Percentiles rank a stretch among this genome's conserved stretches.
phyloP scores from a whole-genome alignment of 2,113 vertebrate species.

The Macrotus californicus region DNA sequence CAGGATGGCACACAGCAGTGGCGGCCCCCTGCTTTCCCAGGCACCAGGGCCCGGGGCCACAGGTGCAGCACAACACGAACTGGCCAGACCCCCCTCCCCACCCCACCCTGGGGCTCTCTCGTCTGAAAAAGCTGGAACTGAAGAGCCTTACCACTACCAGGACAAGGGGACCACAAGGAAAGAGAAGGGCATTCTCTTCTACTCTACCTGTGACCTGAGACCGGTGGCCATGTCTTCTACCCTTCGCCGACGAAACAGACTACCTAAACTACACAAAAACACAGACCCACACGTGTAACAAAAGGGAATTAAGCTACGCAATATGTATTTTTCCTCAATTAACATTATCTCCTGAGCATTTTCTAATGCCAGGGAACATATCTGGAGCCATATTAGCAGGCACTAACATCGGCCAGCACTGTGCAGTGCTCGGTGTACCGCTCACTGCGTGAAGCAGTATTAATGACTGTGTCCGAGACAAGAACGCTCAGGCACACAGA shows the following conservation, averaged over 20 bases:
- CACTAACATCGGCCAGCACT: not conserved
- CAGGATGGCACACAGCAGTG: not conserved
- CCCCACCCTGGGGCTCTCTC: not conserved
- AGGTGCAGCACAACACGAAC: accelerated
- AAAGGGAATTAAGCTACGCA: not conserved
- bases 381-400: not conserved
- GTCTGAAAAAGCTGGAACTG: not conserved
- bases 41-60: not conserved
- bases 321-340: not conserved
- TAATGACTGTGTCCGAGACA: not conserved
- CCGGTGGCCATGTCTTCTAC: not conserved
- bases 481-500: not conserved
- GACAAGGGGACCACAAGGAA: not conserved
- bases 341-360: not conserved
- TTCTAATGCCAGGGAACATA: not conserved
- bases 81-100: not conserved
- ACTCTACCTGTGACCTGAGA: not conserved
- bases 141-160: not conserved
- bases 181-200: not conserved
- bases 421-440: accelerated
- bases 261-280: not conserved
- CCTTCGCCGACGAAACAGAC: not conserved
- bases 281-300: not conserved
- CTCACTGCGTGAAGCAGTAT: too few relatives aligned
- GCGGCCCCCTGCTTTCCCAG: not conserved